Evolutionary conservation across 2,113 vertebrate genomes (phyloP).

Genomic region (Datnioides undecimradiatus): DNA sequence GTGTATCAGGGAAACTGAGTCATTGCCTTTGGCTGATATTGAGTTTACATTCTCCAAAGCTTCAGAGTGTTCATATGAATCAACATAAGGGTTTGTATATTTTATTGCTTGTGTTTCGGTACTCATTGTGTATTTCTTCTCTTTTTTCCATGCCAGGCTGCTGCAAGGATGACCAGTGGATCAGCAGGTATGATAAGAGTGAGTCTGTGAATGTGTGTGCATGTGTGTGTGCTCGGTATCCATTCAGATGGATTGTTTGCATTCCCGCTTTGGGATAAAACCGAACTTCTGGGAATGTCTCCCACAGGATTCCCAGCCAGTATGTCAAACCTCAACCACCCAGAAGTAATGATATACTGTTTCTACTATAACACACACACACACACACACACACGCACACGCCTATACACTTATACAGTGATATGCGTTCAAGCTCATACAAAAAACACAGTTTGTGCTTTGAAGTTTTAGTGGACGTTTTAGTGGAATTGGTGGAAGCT

Average conservation of each 20-base stretch:
- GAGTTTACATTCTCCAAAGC: slow-evolving; percentile 44
- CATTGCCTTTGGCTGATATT: slow-evolving; percentile 18
- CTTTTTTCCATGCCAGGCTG: slow-evolving; percentile 56
- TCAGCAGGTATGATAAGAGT: slow-evolving; percentile 66
- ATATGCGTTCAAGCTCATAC: not conserved
- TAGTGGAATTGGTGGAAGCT: slow-evolving; percentile 2
- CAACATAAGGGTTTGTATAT: slow-evolving; percentile 26
- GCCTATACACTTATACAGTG: slow-evolving; percentile 36
- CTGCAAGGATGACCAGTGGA: slow-evolving; percentile 53
- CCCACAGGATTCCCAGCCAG: slow-evolving; percentile 61
- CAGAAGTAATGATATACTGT: slow-evolving; percentile 68
- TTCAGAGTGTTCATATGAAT: slow-evolving; percentile 14
- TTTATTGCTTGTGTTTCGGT: slow-evolving; percentile 20
- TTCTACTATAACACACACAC: slow-evolving; percentile 44
- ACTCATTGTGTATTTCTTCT: slow-evolving; percentile 32
- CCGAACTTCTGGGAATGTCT: slow-evolving; percentile 75
- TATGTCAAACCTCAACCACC: slow-evolving; percentile 65
- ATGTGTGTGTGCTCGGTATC: slow-evolving; percentile 29
- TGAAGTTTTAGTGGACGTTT: slow-evolving; percentile 15
- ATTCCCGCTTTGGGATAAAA: slow-evolving; percentile 73
- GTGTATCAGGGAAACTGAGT: slow-evolving; percentile 19
- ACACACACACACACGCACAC: slow-evolving; percentile 1
- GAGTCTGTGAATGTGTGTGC: not conserved
- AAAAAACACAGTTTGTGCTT: slow-evolving; percentile 5
- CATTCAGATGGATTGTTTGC: slow-evolving; percentile 67